Conservation (phyloP, 1,140 invertebrate genomes). For the Oryctes rhinoceros region DNA sequence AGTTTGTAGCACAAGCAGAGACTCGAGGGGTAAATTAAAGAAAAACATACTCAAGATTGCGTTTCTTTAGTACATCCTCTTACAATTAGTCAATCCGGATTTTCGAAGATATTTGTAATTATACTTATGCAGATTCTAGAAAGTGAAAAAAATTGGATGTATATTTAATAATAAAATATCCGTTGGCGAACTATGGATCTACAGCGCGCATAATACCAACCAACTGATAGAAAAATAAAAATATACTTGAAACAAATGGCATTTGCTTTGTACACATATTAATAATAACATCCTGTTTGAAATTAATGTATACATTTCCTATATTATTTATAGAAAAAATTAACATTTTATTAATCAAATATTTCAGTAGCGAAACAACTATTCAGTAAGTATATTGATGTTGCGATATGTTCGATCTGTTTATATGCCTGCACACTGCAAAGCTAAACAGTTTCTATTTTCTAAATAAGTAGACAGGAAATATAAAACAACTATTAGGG, state of each 20-base stretch:
- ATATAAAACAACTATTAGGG: constrained; percentile 35
- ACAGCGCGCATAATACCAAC: no score
- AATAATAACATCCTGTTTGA: constrained; percentile 34
- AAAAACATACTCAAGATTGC: no score
- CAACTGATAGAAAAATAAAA: constrained; percentile 21
- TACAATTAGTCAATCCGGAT: no score
- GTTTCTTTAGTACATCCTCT: no score
- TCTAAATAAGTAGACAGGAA: constrained; percentile 35
- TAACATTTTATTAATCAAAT: constrained; percentile 36
- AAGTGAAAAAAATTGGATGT: no score
- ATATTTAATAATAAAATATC: no score
- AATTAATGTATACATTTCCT: constrained; percentile 34
- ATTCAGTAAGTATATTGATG: constrained; percentile 16
- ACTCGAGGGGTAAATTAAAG: no score
- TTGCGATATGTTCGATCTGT: constrained; percentile 2
- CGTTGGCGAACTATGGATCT: no score
- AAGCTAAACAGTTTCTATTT: constrained; percentile 34
- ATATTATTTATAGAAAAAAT: constrained; percentile 35
- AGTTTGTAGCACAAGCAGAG: no score
- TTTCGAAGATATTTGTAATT: no score
- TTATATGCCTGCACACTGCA: constrained; percentile 24
- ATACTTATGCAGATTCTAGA: no score
- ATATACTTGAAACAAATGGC: constrained; percentile 30
- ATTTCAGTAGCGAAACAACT: constrained; percentile 1
- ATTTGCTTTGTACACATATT: constrained; percentile 35